Percentiles rank a stretch among this genome's conserved stretches.
Evolutionary conservation across 1,140 invertebrate species (phyloP).

Genomic region (Lineus longissimus): DNA sequence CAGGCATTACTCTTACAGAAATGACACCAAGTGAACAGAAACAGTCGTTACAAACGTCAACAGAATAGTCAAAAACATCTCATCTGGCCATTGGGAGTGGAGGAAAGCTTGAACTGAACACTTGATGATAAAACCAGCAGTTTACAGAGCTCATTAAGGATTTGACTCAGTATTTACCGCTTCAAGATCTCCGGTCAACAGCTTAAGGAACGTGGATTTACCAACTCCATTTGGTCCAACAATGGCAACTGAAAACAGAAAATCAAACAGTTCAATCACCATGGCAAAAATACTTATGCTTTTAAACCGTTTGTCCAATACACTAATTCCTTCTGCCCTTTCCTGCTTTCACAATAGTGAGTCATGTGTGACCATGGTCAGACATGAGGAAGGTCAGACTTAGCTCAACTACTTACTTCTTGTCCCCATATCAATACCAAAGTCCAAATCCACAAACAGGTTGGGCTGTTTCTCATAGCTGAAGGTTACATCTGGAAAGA

Average conservation of each 20-base stretch:
- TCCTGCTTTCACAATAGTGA: no score
- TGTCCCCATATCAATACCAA: conserved; percentile 90
- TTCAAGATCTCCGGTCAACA: conserved; percentile 77
- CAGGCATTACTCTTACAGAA: no score
- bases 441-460: conserved; percentile 81
- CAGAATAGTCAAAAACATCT: no score
- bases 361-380: no score
- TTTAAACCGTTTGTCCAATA: neutral
- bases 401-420: conserved; percentile 65
- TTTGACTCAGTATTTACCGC: conserved; percentile 60
- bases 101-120: no score
- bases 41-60: no score
- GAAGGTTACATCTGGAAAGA: conserved; percentile 73
- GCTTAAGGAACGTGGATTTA: conserved; percentile 95
- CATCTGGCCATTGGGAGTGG: no score
- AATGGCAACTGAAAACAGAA: conserved; percentile 54
- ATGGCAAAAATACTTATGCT: neutral
- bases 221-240: conserved; percentile 75
- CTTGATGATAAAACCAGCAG: no score
- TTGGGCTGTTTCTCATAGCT: conserved; percentile 73
- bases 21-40: no score
- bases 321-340: no score
- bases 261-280: conserved; percentile 10
- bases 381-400: neutral
- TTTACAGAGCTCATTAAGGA: no score